Conservation (phyloP, 1,140 invertebrate genomes). For the Drosophila carrolli region DNA sequence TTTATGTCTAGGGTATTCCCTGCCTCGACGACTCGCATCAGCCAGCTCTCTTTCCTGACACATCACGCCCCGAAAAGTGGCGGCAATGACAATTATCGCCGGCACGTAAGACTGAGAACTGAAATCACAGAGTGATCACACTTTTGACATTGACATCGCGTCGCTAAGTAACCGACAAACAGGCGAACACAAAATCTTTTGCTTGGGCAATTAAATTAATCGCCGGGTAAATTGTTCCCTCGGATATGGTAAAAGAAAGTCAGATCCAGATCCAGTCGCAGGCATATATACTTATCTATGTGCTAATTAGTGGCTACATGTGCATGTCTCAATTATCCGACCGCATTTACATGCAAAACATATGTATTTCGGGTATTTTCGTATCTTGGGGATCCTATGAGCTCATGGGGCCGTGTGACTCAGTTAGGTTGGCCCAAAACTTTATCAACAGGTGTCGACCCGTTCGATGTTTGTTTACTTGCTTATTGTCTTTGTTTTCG, state of each 20-base stretch:
- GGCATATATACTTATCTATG: constrained; percentile 27
- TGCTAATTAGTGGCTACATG: constrained; percentile 36
- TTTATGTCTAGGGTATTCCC: background rate
- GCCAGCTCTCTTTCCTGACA: background rate
- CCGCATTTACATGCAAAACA: constrained; percentile 9
- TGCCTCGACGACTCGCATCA: background rate
- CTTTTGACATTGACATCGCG: constrained; percentile 55
- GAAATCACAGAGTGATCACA: constrained; percentile 31
- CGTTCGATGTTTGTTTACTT: constrained; percentile 1
- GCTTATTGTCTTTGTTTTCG: constrained; percentile 20
- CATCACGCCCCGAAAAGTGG: constrained; percentile 1
- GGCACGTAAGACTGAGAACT: constrained; percentile 44
- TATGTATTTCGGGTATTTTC: constrained; percentile 7
- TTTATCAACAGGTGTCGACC: constrained; percentile 49
- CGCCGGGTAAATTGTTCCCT: constrained; percentile 44
- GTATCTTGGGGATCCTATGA: constrained; percentile 42
- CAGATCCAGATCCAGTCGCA: constrained; percentile 7
- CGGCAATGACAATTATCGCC: constrained; percentile 31
- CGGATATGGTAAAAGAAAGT: constrained; percentile 51
- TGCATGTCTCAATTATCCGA: constrained; percentile 22
- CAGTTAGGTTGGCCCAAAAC: constrained; percentile 27
- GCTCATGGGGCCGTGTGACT: constrained; percentile 51
- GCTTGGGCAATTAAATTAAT: constrained; percentile 69
- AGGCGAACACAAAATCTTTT: constrained; percentile 48
- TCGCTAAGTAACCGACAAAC: constrained; percentile 11